Evolutionary conservation across 2,797 vertebrate species (phyloP), one percentile per base, ranked within the genome.

Genomic region (Sorex maritimensis): DNA sequence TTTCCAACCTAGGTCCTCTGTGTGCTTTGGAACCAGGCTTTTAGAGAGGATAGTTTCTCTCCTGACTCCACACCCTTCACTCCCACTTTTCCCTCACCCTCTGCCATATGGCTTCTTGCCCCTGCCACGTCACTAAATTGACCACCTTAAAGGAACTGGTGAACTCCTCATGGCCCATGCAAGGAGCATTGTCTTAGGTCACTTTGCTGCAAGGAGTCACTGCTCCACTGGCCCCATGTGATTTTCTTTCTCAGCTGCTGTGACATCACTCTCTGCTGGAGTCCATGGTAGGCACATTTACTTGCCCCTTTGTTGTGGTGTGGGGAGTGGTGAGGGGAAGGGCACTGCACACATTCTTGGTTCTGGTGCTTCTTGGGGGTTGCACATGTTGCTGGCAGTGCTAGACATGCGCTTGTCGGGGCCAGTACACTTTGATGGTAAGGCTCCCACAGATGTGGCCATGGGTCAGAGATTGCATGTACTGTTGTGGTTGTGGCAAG

Each of bases 91-190:
- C 19, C 34, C 74, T 81, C n/a, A 19, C 38, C 4, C 6, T 4
- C 83, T 67, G 69, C 44, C 69, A 17, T 74, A 81, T 91, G 65
- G 44, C 52, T 95, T 52, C 68, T 79, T 65, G 17, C 61, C 63
- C 19, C 49, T 38, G 24, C 0, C 4, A 28, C 41, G 12, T 28
- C 21, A 55, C 28, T 55, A 38, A 80, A 74, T 15, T 68, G 52
- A 49, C 30, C 67, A 79, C 80, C 61, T 21, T 26, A 65, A 90
- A 77, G 84, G 73, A 78, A 67, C 17, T 1, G 17, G 30, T 41
- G 26, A 95, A 63, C 34, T n/a, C 71, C 23, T 26, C 14, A 8
- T 49, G 49, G 55, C 55, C 73, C 72, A 63, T 28, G 67, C 2
- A 49, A 30, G 23, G 63, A 15, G 13, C 13, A 5, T 21, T 65